Conservation (phyloP, 2,888 invertebrate genomes). For the Papilio protenor region DNA sequence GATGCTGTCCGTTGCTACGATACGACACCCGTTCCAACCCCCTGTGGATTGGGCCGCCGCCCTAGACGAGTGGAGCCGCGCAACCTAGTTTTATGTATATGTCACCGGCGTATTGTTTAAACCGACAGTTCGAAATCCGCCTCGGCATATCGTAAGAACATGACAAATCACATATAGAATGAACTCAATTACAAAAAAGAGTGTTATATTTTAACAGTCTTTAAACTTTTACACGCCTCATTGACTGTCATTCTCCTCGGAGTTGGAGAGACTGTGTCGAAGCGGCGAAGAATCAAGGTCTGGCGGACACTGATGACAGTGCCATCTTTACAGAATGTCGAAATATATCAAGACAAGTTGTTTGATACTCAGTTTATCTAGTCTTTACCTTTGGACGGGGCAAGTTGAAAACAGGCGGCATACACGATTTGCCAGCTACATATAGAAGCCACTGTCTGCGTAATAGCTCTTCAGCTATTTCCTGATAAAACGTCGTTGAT, state of each 20-base stretch:
- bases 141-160: background rate
- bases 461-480: constrained; percentile 81
- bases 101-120: background rate
- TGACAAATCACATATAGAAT: background rate
- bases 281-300: too few relatives aligned
- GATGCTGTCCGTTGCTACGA: constrained; percentile 82
- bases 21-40: constrained; percentile 74
- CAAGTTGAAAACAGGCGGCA: background rate
- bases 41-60: constrained; percentile 70
- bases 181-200: background rate
- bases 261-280: too few relatives aligned
- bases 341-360: background rate
- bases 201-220: background rate
- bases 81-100: constrained; percentile 79
- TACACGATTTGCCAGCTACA: background rate
- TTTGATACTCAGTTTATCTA: background rate
- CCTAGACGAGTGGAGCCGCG: constrained; percentile 70
- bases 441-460: constrained; percentile 74
- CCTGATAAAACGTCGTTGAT: constrained; percentile 75
- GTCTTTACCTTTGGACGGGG: background rate
- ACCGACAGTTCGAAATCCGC: background rate
- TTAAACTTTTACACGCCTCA: background rate
- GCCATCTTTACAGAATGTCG: background rate
- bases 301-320: too few relatives aligned
- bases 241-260: background rate